These are phyloP conservation scores for Campylorhamphus procurvoides DNA, from an alignment of 2,113 vertebrate genomes.

Conservation along the genomic window DNA sequence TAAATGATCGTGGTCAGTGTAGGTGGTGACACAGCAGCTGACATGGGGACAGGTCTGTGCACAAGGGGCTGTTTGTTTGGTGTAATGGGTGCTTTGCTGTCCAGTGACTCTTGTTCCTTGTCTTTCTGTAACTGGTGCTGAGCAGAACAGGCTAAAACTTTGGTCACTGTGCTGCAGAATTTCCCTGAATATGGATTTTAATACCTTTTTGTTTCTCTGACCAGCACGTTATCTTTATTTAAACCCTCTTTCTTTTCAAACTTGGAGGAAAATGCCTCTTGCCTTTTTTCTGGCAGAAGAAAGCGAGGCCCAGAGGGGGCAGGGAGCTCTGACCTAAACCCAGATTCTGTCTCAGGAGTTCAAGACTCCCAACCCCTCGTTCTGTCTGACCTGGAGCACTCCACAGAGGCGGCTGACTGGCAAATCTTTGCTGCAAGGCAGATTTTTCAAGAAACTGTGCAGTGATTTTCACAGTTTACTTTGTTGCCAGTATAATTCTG, in stretches of 20 bases:
- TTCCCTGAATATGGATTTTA: neutral
- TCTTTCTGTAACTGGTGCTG: neutral
- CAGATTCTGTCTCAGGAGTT: neutral
- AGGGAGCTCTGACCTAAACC: neutral
- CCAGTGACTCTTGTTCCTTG: neutral
- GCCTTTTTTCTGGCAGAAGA: neutral
- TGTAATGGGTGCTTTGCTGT: neutral
- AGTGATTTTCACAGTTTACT: neutral
- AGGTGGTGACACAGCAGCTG: neutral
- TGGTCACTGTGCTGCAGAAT: neutral
- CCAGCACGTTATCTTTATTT: neutral
- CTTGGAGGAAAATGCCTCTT: neutral
- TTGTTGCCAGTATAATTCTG: conserved; percentile 4
- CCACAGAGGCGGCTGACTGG: neutral
- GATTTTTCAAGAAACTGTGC: neutral
- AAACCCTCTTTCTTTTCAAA: neutral
- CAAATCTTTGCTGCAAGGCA: neutral
- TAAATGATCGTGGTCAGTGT: neutral
- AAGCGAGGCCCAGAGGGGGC: neutral
- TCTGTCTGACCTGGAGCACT: neutral
- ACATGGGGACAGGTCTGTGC: neutral
- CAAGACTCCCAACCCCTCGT: neutral
- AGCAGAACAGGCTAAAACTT: neutral
- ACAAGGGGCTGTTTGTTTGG: neutral
- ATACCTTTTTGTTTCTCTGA: neutral